Conservation (phyloP, 2,888 invertebrate genomes). For the Euplexia lucipara region DNA sequence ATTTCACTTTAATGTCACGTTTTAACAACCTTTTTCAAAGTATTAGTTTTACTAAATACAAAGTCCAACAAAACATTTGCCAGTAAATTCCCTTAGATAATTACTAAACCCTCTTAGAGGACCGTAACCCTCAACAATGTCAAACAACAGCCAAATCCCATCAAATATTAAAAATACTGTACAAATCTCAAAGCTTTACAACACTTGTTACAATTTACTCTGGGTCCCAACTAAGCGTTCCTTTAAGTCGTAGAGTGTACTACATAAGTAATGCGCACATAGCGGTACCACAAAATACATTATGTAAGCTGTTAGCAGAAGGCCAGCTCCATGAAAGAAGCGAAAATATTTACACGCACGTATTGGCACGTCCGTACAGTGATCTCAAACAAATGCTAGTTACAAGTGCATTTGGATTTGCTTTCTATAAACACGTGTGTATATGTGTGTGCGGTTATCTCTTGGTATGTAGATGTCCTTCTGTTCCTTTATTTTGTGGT, state of each 20-base stretch:
- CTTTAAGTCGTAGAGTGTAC: slow-evolving; percentile 54
- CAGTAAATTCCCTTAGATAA: background rate
- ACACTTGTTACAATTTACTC: slow-evolving; percentile 47
- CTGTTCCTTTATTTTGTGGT: background rate
- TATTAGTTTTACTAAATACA: background rate
- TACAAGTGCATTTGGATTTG: background rate
- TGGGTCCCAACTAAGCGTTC: slow-evolving; percentile 46
- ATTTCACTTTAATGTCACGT: too few species aligned
- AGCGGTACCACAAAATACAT: slow-evolving; percentile 23
- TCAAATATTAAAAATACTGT: slow-evolving; percentile 25
- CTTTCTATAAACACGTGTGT: background rate
- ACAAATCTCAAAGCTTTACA: slow-evolving; percentile 35
- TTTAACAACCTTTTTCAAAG: too few species aligned
- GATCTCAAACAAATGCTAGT: background rate
- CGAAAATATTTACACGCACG: background rate
- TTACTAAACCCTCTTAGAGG: slow-evolving; percentile 3
- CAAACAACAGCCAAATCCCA: slow-evolving; percentile 18
- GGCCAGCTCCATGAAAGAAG: background rate
- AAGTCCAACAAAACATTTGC: background rate
- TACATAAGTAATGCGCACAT: slow-evolving; percentile 50
- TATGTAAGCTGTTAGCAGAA: slow-evolving; percentile 21
- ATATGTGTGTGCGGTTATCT: background rate
- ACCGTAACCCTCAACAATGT: background rate
- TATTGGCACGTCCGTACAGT: background rate
- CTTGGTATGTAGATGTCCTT: background rate